Base-by-base conservation (phyloP, 1,140 invertebrate species). In the Hirudo medicinalis region DNA sequence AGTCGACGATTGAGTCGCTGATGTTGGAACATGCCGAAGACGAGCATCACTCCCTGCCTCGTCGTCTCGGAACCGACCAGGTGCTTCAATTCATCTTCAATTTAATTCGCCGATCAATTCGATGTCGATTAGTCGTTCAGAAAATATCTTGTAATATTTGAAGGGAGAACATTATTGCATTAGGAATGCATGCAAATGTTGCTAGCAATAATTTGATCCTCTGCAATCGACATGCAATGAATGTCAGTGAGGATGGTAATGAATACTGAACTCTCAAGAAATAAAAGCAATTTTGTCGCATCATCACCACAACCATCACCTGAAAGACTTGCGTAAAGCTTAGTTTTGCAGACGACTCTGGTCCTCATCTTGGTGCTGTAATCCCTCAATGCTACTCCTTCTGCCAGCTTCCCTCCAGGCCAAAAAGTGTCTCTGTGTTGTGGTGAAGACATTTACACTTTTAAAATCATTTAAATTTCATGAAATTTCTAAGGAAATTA, bases 51-150 rank as follows among this genome's bases (percentile, higher is more conserved):
- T n/a, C 93, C 93, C 71, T 88, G 86, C 40, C 90, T 83, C 11
- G 91, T 91, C 9, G 92, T 92, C 77, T 94, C 91, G 74, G 88
- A 90, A 0, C 94, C 93, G 74, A 96, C 89, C 75, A 96, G 88
- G 79, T 91, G 90, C 78, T 91, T 89, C 69, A 97, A 81, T 81
- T 97, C 91, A 83, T 95, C 92, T 86, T 85, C 43, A 49, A 49
- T 5, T 49, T 9, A 49, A 49, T 49, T 49, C 32, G 6, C 6
- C n/a, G n/a, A n/a, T n/a, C n/a, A n/a, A n/a, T n/a, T n/a, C n/a
- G n/a, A n/a, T n/a, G n/a, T n/a, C n/a, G n/a, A n/a, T n/a, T n/a
- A 11, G 11, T 40, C 40, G 40, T 11, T 13, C 43, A 49, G 4
- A 49, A 36, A 49, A 49, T 49, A 13, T 49, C 15, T 49, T 17